These are phyloP conservation scores for Caenorhabditis inopinata DNA, from an alignment of 1,140 invertebrate species.

Conservation along the genomic window DNA sequence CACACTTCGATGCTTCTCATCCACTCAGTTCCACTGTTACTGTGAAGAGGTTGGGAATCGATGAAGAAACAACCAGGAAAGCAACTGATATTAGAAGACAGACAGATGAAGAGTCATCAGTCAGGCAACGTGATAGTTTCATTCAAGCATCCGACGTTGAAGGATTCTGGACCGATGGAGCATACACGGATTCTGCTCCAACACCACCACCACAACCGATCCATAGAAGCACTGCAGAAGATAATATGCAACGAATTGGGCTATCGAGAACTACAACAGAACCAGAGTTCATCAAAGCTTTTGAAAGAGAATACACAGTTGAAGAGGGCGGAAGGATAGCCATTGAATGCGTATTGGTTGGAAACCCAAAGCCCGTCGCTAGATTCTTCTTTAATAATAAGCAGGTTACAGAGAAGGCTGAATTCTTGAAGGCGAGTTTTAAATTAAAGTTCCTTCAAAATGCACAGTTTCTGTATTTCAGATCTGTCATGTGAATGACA, in stretches of 20 bases:
- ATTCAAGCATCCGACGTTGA: conserved; percentile 42
- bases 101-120: conserved; percentile 31
- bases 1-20: conserved; percentile 18
- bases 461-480: conserved; percentile 57
- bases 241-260: conserved; percentile 46
- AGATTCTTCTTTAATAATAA: conserved; percentile 69
- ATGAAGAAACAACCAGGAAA: conserved; percentile 9
- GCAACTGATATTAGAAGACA: neutral
- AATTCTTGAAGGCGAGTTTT: conserved; percentile 55
- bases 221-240: conserved; percentile 36
- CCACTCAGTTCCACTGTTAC: neutral
- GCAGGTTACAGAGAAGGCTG: conserved; percentile 63
- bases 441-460: neutral
- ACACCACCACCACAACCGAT: conserved; percentile 51
- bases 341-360: conserved; percentile 68
- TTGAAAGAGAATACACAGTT: conserved; percentile 65
- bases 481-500: conserved; percentile 67
- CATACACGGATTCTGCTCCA: conserved; percentile 45
- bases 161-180: conserved; percentile 52
- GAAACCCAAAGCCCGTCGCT: conserved; percentile 69
- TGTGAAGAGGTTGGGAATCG: neutral
- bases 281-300: conserved; percentile 63
- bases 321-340: conserved; percentile 67
- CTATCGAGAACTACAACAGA: conserved; percentile 51
- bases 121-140: conserved; percentile 13